Evolutionary conservation across 1,140 invertebrate species (phyloP), one percentile per base, ranked within the genome.

Genomic region (Dendroctonus valens): DNA sequence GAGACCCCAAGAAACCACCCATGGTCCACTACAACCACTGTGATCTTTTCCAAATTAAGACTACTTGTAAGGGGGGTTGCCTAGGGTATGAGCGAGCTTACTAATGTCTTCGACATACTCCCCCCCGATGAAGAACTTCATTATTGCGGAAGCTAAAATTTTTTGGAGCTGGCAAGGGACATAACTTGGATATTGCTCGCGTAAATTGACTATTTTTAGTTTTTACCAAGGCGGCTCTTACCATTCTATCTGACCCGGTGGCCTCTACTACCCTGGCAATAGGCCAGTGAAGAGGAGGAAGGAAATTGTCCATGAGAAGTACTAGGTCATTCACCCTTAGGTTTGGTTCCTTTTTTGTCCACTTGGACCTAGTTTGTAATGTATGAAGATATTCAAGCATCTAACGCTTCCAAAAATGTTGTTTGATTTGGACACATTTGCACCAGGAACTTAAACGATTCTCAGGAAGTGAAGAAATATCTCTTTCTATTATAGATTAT

Each of bases 251-350:
- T 9, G 5, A 9, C 6, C 73, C 59, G 6, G 67, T 59, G 57
- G 72, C 42, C 63, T 72, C 81, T 55, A 81, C 73, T 14, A 76
- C 69, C 46, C 79, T 74, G 41, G 78, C 80, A 0, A 76, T 26
- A 6, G 54, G 52, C 73, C 72, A 77, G 7, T 54, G 60, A n/a
- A 72, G 57, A 3, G 72, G 68, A 7, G 70, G 68, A 3, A 65
- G 14, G 39, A 72, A 73, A 50, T 76, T 62, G 8, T 67, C 73
- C 51, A 76, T 75, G 0, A 79, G 42, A 0, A 79, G 6, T 0
- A 79, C 78, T 5, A 79, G 39, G 63, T 40, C 74, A 74, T 39
- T 61, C 44, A 39, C 67, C 11, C 6, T 77, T 50, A 65, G 11
- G 41, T 59, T 53, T 67, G 37, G 5, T 41, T 9, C 9, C 37